Evolutionary conservation across 1,140 invertebrate species (phyloP), one percentile per base, ranked within the genome.

Genomic region (Drosophila hydei): DNA sequence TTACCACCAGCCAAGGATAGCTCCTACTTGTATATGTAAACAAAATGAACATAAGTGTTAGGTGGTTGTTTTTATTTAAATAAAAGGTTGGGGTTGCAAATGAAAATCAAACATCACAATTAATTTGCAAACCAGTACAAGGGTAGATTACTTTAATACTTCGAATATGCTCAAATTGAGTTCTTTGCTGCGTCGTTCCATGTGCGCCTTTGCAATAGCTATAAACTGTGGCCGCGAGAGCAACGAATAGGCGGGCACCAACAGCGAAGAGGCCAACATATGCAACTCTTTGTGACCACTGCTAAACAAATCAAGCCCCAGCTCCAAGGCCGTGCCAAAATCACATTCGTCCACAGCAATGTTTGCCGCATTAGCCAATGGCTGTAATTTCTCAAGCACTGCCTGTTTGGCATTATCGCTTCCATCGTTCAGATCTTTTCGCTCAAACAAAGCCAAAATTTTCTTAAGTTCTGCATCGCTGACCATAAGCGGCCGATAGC

Each of bases 341-440:
- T 99, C 98, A 91, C 96, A 97, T 92, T 99, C 98, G 91, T 99
- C 98, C 69, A 96, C 95, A 1, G 97, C 91, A 33, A 89, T 91
- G 25, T 50, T 83, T 0, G 89, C 85, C 2, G 94, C 94, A 36
- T 95, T 96, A 23, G 97, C 94, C 7, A 97, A 92, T 75, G 96
- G 95, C 74, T 97, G 95, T 3, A 98, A 89, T 7, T 95, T 93
- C 61, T 93, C 94, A 68, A 94, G 92, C 69, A 93, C 92, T 75
- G 80, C 93, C 65, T 92, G 93, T 78, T 94, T 94, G 36, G 87
- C 77, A 63, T 92, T 85, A 50, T 95, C 94, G n/a, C 90, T 79
- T 52, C 95, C 92, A 8, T 91, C 92, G 77, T 93, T 92, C 30
- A 94, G 93, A 19, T 95, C 93, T 25, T 93, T 89, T 8, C 50